These are phyloP conservation scores for Dexiosoma caninum DNA, from an alignment of 2,888 invertebrate species.

Conservation along the genomic window DNA sequence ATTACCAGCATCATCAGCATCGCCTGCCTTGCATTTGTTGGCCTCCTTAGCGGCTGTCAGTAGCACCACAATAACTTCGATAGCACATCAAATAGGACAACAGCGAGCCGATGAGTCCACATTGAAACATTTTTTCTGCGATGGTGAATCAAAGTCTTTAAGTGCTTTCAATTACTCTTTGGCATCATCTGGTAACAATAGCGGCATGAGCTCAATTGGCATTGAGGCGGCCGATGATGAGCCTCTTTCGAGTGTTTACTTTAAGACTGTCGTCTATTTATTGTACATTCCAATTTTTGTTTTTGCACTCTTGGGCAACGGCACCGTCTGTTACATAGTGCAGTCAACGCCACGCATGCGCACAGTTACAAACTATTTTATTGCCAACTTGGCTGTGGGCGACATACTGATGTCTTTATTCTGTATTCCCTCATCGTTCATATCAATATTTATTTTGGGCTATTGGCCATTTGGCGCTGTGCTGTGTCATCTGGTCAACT, in stretches of 20 bases:
- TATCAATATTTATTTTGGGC: slow-evolving; percentile 86
- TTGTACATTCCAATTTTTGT: slow-evolving; percentile 86
- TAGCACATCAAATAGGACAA: slow-evolving; percentile 27
- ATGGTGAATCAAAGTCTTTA: slow-evolving; percentile 61
- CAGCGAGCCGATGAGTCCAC: slow-evolving; percentile 13
- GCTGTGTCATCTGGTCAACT: slow-evolving; percentile 90
- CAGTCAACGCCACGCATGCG: slow-evolving; percentile 90
- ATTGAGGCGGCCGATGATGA: slow-evolving; percentile 67
- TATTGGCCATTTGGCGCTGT: slow-evolving; percentile 93
- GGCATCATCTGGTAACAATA: slow-evolving; percentile 6
- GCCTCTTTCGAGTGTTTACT: slow-evolving; percentile 79
- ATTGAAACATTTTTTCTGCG: slow-evolving; percentile 68
- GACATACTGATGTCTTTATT: slow-evolving; percentile 93
- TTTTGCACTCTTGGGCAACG: slow-evolving; percentile 85
- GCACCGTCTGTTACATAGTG: slow-evolving; percentile 91
- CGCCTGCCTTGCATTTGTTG: slow-evolving; percentile 42
- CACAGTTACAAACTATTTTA: slow-evolving; percentile 95
- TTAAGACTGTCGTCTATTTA: slow-evolving; percentile 83
- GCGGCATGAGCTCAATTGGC: slow-evolving; percentile 17
- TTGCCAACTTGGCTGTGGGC: slow-evolving; percentile 91
- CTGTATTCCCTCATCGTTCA: slow-evolving; percentile 94
- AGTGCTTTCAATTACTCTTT: slow-evolving; percentile 31
- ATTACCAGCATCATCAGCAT: slow-evolving; percentile 5
- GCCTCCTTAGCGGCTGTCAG: slow-evolving; percentile 50
- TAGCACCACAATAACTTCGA: slow-evolving; percentile 55